phyloP scores from a whole-genome alignment of 2,797 vertebrate genomes.

The Sternarchorhynchus goeldii region DNA sequence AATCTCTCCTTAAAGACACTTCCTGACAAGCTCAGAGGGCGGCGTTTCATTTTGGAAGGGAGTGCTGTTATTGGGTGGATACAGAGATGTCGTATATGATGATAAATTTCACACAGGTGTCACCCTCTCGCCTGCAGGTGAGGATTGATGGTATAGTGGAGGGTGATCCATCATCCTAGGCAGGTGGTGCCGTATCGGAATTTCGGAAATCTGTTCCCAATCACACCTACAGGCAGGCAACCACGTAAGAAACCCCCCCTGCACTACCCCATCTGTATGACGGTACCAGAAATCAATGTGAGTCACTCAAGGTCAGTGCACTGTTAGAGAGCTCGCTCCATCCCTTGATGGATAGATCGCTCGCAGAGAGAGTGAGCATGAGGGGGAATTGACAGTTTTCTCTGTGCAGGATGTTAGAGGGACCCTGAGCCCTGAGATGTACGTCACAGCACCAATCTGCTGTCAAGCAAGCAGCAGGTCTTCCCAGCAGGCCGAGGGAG shows the following conservation, averaged over 20 bases:
- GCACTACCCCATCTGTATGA: slow-evolving; percentile 87
- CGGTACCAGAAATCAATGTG: slow-evolving; percentile 98
- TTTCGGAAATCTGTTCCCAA: slow-evolving; percentile 99
- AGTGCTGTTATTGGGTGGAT: slow-evolving; percentile 68
- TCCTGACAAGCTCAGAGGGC: slow-evolving; percentile 58
- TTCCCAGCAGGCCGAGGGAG: slow-evolving; percentile 68
- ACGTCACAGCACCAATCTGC: slow-evolving; percentile 74
- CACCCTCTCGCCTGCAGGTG: slow-evolving; percentile 85
- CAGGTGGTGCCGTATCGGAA: slow-evolving; percentile 97
- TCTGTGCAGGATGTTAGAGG: slow-evolving; percentile 75
- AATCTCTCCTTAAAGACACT: slow-evolving; percentile 75
- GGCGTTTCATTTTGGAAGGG: slow-evolving; percentile 67
- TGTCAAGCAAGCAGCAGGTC: slow-evolving; percentile 69
- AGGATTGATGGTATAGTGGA: slow-evolving; percentile 94
- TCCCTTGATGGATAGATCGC: slow-evolving; percentile 93
- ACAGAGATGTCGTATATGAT: slow-evolving; percentile 79
- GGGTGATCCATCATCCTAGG: slow-evolving; percentile 93
- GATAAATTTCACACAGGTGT: slow-evolving; percentile 97
- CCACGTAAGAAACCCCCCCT: slow-evolving; percentile 62
- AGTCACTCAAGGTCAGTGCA: slow-evolving; percentile 99
- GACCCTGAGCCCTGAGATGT: slow-evolving; percentile 70
- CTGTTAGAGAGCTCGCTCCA: slow-evolving; percentile 96
- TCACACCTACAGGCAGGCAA: slow-evolving; percentile 91
- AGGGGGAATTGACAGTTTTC: slow-evolving; percentile 85
- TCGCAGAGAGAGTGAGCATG: slow-evolving; percentile 81